These are phyloP conservation scores for Drosophila takahashii DNA, from an alignment of 1,140 invertebrate genomes.

Conservation along the genomic window DNA sequence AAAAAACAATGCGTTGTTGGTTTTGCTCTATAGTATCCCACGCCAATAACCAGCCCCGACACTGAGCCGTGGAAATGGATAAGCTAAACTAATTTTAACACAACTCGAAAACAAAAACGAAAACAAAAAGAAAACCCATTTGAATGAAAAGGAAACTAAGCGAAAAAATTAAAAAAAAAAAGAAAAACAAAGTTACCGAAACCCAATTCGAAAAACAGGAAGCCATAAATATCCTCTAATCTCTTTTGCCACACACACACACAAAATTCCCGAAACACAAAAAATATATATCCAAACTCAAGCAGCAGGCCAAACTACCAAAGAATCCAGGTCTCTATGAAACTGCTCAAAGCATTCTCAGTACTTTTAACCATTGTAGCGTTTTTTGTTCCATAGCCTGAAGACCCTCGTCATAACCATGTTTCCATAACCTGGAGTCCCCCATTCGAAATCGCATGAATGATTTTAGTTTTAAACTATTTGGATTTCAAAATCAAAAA, in stretches of 20 bases:
- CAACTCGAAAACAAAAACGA: conserved; percentile 1
- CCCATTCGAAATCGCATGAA: conserved; percentile 8
- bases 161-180: conserved; percentile 34
- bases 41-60: conserved; percentile 92
- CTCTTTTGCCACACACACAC: conserved; percentile 1
- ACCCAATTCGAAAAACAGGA: conserved; percentile 12
- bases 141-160: conserved; percentile 29
- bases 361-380: conserved; percentile 18
- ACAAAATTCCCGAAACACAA: not conserved
- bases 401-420: not conserved
- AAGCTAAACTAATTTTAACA: conserved; percentile 79
- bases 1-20: conserved; percentile 29
- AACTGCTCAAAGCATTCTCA: conserved; percentile 23
- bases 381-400: conserved; percentile 4
- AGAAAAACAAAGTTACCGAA: conserved; percentile 27
- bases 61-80: conserved; percentile 93
- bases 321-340: conserved; percentile 28
- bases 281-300: conserved; percentile 3
- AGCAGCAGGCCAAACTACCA: conserved; percentile 27
- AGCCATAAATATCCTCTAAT: conserved; percentile 29
- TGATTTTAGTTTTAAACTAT: not conserved
- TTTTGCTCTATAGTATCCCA: conserved; percentile 88
- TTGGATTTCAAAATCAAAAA: not conserved
- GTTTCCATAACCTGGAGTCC: not conserved
- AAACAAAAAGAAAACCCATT: conserved; percentile 2